Evolutionary conservation across 2,888 invertebrate species (phyloP), one percentile per base, ranked within the genome.

Genomic region (Eupithecia insigniata): DNA sequence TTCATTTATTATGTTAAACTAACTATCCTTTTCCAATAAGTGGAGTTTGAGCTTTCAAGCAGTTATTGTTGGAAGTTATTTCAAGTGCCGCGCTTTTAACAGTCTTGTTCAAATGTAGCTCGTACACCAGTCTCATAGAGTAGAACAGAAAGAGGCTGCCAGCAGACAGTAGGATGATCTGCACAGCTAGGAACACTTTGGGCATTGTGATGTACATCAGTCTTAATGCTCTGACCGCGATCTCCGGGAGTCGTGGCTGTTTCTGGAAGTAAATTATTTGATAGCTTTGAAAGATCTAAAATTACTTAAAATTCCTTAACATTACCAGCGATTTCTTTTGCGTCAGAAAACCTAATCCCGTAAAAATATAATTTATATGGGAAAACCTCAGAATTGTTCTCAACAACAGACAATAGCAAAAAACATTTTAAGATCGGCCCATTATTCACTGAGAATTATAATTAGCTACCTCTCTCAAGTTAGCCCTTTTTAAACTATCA

Each of bases 141-240:
- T 67, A 78, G n/a, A 26, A 71, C 14, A 68, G 60, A 1, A 62
- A 70, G 2, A 69, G 58, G 8, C 76, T 8, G 12, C 76, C 64
- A 2, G 32, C n/a, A 8, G 70, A 66, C 7, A 75, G 51, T 1
- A 77, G 26, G 2, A 73, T 32, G 16, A 71, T 73, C 36, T 78
- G 72, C 30, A 74, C 34, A n/a, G 69, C 32, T 28, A 66, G 32
- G 36, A 79, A 72, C 2, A 74, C 71, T 26, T 55, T 73, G 16
- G 73, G 74, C 36, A 76, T 75, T 1, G 79, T 79, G 16, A 79
- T 77, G 66, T 79, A 79, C 75, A 77, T 79, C n/a, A 77, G 67
- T 28, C 58, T 70, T 51, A 79, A 67, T 0, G 79, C 79, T 36
- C 18, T 75, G 16, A 79, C 51, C 16, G 81, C 81, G 22, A 78